A percentile compares a stretch with the other conserved stretches of the same genome.
These are phyloP conservation scores for Rhinopomastus cyanomelas DNA, from an alignment of 2,113 vertebrate species.

Conservation along the genomic window DNA sequence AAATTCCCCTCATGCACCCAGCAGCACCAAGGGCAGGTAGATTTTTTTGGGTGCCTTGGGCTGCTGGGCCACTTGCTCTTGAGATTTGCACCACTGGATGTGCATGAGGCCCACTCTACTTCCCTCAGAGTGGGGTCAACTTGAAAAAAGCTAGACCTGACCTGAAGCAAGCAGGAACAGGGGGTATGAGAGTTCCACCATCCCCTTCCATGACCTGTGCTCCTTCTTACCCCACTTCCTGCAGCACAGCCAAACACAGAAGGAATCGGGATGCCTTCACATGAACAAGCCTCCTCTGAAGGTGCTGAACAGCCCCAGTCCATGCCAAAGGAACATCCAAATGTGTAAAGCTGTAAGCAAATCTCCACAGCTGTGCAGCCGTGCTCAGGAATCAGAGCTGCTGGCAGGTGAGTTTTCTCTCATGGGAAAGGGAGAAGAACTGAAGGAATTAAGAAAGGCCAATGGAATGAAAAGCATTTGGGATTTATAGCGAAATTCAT, in stretches of 20 bases:
- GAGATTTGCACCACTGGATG: background rate
- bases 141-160: background rate
- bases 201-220: rapidly evolving
- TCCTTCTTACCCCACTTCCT: rapidly evolving
- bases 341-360: background rate
- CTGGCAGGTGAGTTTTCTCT: background rate
- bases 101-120: background rate
- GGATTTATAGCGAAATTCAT: background rate
- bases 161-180: background rate
- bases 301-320: background rate
- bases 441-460: background rate
- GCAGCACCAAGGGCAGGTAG: background rate
- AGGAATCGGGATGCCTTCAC: background rate
- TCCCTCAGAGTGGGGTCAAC: background rate
- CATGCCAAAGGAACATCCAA: background rate
- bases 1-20: rapidly evolving
- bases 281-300: background rate
- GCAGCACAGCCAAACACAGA: background rate
- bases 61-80: background rate
- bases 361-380: background rate
- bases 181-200: background rate
- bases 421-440: background rate
- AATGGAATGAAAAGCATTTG: background rate
- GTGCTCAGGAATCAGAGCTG: background rate
- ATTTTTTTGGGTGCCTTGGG: rapidly evolving